Conservation (phyloP, 2,888 invertebrate genomes). For the Ormia ochracea region DNA sequence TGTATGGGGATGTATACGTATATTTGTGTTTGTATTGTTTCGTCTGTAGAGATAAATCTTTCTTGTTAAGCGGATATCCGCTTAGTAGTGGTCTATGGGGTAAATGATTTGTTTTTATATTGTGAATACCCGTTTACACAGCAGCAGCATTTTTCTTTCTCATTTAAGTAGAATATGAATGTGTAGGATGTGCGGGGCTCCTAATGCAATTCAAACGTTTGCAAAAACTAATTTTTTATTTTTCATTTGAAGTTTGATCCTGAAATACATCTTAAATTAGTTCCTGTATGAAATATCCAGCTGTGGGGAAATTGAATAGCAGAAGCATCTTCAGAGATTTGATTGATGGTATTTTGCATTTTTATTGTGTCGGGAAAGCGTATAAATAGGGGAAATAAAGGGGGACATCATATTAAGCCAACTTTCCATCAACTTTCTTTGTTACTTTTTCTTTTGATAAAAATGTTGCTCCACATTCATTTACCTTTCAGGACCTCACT, state of each 20-base stretch:
- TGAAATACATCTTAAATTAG: neutral
- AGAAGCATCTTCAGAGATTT: too few species aligned
- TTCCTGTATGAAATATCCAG: neutral
- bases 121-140: constrained; percentile 5
- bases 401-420: too few species aligned
- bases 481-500: too few species aligned
- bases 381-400: too few species aligned
- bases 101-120: constrained; percentile 46
- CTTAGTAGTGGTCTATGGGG: constrained; percentile 52
- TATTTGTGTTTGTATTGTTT: constrained; percentile 6
- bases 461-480: too few species aligned
- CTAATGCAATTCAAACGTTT: neutral
- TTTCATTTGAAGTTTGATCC: too few species aligned
- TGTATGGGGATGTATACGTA: constrained; percentile 3
- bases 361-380: too few species aligned
- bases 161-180: neutral
- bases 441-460: too few species aligned
- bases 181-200: neutral
- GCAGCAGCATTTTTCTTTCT: neutral
- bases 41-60: constrained; percentile 52
- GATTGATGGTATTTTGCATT: too few species aligned
- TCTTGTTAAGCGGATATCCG: constrained; percentile 57
- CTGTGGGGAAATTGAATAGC: neutral
- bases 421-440: too few species aligned
- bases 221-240: neutral